Evolutionary conservation across 53 echinoderm and acorn worm genomes (phyloP).

Genomic region (Crossaster papposus): DNA sequence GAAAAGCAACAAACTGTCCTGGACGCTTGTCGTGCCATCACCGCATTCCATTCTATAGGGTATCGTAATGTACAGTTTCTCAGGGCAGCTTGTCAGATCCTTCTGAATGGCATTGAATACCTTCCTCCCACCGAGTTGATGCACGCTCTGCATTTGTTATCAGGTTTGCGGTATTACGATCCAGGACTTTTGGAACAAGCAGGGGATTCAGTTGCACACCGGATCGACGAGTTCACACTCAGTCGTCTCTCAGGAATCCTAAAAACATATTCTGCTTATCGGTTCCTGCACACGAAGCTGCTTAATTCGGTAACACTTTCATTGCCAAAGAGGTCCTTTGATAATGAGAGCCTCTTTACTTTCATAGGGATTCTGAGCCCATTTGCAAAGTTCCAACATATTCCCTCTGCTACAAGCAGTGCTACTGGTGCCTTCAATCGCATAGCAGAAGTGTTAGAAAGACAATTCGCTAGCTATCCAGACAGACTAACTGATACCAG

Average conservation of each 20-base stretch:
- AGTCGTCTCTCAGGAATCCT: conserved; percentile 32
- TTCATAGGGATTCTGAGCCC: conserved; percentile 1
- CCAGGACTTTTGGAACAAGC: conserved; percentile 4
- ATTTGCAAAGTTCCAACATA: conserved; percentile 5
- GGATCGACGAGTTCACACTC: background rate
- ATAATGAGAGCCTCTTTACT: background rate
- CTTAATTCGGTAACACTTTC: conserved; percentile 5
- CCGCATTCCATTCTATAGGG: background rate
- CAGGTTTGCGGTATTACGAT: conserved; percentile 24
- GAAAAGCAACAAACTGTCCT: background rate
- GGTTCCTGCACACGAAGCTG: conserved; percentile 17
- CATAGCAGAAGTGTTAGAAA: background rate
- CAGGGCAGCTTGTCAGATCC: conserved; percentile 6
- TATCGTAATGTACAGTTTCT: conserved; percentile 10
- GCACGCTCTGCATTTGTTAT: background rate
- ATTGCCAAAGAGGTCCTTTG: background rate
- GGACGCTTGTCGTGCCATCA: conserved; percentile 4
- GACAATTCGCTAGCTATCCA: background rate
- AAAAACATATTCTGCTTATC: background rate
- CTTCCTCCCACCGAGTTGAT: conserved; percentile 26
- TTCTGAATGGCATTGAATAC: background rate
- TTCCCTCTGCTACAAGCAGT: background rate
- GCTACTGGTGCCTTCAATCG: background rate
- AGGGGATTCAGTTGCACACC: conserved; percentile 7
- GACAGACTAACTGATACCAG: background rate